phyloP scores from a whole-genome alignment of 2,888 invertebrate genomes.

The Adelognathus sp. region DNA sequence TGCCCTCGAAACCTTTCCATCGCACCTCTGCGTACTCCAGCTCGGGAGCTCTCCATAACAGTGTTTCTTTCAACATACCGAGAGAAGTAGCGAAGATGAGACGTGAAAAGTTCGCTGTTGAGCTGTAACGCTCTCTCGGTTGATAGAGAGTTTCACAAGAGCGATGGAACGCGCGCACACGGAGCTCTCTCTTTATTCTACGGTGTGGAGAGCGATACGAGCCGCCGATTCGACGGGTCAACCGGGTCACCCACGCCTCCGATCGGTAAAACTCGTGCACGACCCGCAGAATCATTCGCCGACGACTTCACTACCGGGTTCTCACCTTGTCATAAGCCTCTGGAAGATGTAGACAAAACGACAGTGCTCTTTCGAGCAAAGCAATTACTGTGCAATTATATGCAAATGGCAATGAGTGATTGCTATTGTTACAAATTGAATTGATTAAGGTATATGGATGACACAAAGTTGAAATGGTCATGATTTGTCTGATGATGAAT shows the following conservation, averaged over 20 bases:
- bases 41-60: conserved; percentile 35
- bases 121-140: conserved; percentile 49
- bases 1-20: conserved; percentile 71
- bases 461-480: no score
- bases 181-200: conserved; percentile 63
- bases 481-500: no score
- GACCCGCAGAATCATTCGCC: conserved; percentile 28
- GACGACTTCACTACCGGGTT: background rate
- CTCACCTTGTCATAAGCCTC: background rate
- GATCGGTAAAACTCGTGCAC: conserved; percentile 51
- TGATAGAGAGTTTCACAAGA: conserved; percentile 67
- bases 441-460: no score
- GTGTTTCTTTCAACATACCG: conserved; percentile 18
- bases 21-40: conserved; percentile 50
- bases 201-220: conserved; percentile 18
- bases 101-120: conserved; percentile 59
- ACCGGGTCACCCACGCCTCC: conserved; percentile 70
- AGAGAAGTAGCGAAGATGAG: conserved; percentile 15
- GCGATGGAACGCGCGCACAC: conserved; percentile 1
- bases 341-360: background rate
- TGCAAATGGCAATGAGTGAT: background rate
- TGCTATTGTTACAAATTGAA: no score
- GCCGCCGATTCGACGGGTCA: conserved; percentile 60
- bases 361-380: background rate
- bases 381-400: background rate